Percentiles rank a stretch among this genome's conserved stretches.
phyloP scores from a whole-genome alignment of 2,888 invertebrate genomes.

The Tyria jacobaeae region DNA sequence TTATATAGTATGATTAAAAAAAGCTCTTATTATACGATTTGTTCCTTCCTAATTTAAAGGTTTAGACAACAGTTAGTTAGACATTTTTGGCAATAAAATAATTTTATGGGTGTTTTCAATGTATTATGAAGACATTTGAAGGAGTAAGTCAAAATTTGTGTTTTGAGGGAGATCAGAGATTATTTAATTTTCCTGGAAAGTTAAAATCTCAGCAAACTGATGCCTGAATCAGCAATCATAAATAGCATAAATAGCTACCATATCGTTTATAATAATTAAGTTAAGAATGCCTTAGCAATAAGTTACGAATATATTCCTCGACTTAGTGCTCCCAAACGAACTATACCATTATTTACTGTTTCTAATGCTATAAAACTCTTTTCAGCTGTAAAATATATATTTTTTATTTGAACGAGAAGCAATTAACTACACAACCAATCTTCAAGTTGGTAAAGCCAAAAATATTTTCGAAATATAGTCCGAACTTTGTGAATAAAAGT shows the following conservation, averaged over 20 bases:
- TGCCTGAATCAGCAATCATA: too few species aligned
- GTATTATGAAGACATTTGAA: too few species aligned
- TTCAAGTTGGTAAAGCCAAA: slow-evolving; percentile 29
- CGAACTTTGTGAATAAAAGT: slow-evolving; percentile 35
- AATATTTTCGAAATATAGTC: slow-evolving; percentile 18
- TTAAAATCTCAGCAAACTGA: too few species aligned
- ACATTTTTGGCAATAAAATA: too few species aligned
- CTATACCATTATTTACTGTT: background rate
- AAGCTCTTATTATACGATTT: background rate
- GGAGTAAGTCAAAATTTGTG: too few species aligned
- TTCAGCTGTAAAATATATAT: background rate
- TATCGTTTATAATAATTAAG: too few species aligned
- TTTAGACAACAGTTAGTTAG: background rate
- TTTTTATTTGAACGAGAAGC: background rate
- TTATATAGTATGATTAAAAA: background rate
- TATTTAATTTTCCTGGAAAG: background rate
- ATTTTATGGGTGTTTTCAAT: too few species aligned
- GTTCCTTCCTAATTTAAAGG: background rate
- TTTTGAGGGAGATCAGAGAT: too few species aligned
- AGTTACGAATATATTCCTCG: background rate
- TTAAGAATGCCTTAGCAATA: too few species aligned
- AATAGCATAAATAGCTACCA: too few species aligned
- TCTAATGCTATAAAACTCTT: background rate
- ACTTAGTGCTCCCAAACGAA: background rate
- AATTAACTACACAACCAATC: slow-evolving; percentile 9